Conservation (phyloP, 2,797 vertebrate genomes). For the Prionace glauca region DNA sequence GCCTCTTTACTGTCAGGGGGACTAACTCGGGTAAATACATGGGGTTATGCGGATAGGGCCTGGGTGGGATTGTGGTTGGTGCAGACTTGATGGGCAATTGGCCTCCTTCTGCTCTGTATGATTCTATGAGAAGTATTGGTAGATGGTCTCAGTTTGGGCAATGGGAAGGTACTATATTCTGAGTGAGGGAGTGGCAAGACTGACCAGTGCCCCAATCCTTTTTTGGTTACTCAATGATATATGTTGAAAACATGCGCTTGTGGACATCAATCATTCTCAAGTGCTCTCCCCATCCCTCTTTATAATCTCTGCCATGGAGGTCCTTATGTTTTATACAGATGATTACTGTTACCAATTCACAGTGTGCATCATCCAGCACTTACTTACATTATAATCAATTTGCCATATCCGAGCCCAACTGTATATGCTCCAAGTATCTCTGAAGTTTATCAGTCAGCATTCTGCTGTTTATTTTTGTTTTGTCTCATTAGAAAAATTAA, state of each 20-base stretch:
- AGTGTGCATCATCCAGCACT: background rate
- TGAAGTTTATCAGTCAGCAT: background rate
- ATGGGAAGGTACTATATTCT: background rate
- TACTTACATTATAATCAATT: background rate
- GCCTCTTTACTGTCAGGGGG: no score
- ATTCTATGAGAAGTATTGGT: background rate
- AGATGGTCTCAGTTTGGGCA: background rate
- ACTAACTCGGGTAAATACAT: no score
- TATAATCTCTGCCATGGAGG: background rate
- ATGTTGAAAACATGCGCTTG: background rate
- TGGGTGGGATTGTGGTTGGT: no score
- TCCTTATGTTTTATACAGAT: background rate
- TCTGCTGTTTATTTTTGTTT: background rate
- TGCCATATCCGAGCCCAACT: background rate
- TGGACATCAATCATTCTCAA: background rate
- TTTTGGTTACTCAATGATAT: background rate
- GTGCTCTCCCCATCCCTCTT: background rate
- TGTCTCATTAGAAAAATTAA: background rate
- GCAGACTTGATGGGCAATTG: no score
- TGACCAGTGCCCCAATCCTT: background rate
- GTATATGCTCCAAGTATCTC: background rate
- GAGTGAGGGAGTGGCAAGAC: background rate
- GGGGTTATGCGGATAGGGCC: no score
- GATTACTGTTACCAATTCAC: background rate
- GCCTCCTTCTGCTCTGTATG: no score